Percentiles rank a stretch among this genome's conserved stretches.
phyloP scores from a whole-genome alignment of 2,113 vertebrate genomes.

The Misgurnus anguillicaudatus region DNA sequence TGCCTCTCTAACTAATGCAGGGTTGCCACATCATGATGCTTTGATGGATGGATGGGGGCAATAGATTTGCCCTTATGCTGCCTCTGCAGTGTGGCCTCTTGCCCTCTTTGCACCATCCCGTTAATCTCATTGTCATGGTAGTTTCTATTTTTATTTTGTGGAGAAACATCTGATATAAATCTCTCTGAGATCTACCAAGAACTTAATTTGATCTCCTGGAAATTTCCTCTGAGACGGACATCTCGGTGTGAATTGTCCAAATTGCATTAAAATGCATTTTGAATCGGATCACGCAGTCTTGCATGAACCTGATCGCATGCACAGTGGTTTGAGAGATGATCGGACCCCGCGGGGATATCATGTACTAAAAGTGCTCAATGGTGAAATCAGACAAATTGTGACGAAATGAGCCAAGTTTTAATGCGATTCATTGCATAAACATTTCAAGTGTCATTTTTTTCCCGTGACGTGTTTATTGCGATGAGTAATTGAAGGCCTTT shows the following conservation, averaged over 20 bases:
- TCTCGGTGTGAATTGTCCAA: constrained; percentile 8
- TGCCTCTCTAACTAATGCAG: constrained; percentile 27
- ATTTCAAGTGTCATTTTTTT: constrained; percentile 9
- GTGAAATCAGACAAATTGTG: constrained; percentile 35
- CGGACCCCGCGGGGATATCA: constrained; percentile 14
- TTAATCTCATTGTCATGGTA: neutral
- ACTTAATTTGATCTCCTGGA: too few relatives aligned
- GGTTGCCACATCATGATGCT: constrained; percentile 32
- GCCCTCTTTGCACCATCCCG: neutral
- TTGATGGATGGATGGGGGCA: constrained; percentile 39
- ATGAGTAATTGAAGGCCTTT: constrained; percentile 30
- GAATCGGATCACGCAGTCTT: constrained; percentile 20
- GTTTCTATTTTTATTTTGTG: neutral
- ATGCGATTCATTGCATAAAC: constrained; percentile 15
- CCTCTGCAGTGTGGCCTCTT: constrained; percentile 1
- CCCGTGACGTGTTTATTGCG: constrained; percentile 14
- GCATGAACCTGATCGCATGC: neutral
- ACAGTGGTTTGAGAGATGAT: constrained; percentile 17
- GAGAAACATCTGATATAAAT: too few relatives aligned
- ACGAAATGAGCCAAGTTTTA: constrained; percentile 29
- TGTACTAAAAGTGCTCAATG: constrained; percentile 3
- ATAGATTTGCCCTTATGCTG: constrained; percentile 4
- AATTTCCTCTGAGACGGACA: too few relatives aligned
- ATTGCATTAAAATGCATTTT: constrained; percentile 6
- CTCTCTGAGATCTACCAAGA: too few relatives aligned